phyloP scores from a whole-genome alignment of 1,140 invertebrate species.

The Drosophila sucinea region DNA sequence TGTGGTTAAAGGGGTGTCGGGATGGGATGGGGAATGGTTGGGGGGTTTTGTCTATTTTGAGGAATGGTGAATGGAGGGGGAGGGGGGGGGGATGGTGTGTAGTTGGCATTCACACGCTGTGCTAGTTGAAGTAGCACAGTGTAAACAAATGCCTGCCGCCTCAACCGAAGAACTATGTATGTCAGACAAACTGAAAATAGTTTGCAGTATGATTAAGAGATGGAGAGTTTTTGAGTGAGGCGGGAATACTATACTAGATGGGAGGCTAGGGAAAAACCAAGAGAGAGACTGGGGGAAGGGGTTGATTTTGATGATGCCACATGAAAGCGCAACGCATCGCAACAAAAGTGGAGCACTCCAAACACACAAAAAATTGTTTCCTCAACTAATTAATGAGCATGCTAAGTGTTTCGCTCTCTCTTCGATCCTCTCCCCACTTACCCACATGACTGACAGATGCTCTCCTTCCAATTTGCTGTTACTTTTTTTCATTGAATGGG shows the following conservation, averaged over 20 bases:
- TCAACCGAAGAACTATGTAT: slow-evolving; percentile 51
- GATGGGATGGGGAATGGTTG: slow-evolving; percentile 1
- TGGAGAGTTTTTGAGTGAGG: not conserved
- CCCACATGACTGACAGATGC: slow-evolving; percentile 17
- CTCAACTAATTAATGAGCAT: slow-evolving; percentile 63
- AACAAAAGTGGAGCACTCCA: slow-evolving; percentile 63
- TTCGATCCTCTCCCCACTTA: not conserved
- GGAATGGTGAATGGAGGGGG: not conserved
- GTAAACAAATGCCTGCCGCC: slow-evolving; percentile 49
- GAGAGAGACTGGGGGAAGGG: slow-evolving; percentile 1
- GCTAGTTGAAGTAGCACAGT: slow-evolving; percentile 27
- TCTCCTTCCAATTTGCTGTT: not conserved
- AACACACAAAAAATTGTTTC: slow-evolving; percentile 52
- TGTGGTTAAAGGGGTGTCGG: not conserved
- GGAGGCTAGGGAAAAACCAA: not conserved
- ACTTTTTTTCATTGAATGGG: not conserved
- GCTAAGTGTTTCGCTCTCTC: slow-evolving; percentile 43
- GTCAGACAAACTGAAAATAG: slow-evolving; percentile 71
- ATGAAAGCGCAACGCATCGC: slow-evolving; percentile 59
- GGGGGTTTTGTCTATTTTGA: too few species aligned
- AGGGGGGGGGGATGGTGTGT: not conserved
- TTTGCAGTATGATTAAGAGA: slow-evolving; percentile 54
- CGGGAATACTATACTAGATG: not conserved
- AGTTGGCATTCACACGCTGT: slow-evolving; percentile 38
- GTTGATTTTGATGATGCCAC: slow-evolving; percentile 29